phyloP scores from a whole-genome alignment of 2,113 vertebrate genomes.

The Nansenia antarctica region DNA sequence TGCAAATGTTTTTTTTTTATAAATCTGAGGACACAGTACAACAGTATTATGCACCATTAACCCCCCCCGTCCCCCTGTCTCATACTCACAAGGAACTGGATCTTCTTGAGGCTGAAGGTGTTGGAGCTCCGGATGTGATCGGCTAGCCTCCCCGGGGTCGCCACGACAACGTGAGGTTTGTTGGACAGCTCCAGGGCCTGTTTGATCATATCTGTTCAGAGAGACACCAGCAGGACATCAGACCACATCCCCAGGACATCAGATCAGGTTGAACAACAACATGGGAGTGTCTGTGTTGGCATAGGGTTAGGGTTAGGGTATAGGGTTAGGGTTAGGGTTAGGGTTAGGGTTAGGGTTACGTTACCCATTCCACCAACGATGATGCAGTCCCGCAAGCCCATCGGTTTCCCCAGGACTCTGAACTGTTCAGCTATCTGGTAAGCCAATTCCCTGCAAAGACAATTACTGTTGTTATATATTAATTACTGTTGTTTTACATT shows the following conservation, averaged over 20 bases:
- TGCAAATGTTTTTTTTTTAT: no score
- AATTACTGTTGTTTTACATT: no score
- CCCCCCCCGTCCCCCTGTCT: no score
- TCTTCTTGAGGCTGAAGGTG: conserved; percentile 86
- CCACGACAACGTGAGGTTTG: conserved; percentile 90
- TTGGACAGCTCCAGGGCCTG: conserved; percentile 88
- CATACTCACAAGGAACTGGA: conserved; percentile 83
- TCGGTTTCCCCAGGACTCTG: conserved; percentile 88
- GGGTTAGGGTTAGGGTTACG: no score
- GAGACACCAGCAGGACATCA: background rate
- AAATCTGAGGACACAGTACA: no score
- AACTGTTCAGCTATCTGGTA: conserved; percentile 97
- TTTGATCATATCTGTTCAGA: conserved; percentile 87
- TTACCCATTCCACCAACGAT: conserved; percentile 93
- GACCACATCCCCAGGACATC: no score
- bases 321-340: no score
- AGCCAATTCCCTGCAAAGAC: conserved; percentile 84
- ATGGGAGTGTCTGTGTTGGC: background rate
- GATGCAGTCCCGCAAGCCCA: conserved; percentile 89
- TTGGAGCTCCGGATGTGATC: conserved; percentile 91
- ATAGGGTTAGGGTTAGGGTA: background rate
- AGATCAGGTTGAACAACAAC: no score
- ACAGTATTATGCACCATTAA: no score
- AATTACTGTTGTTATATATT: no score
- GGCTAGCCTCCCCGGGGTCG: conserved; percentile 88